Base-by-base conservation (phyloP, 1,140 invertebrate species). In the Drosophila pallidifrons region DNA sequence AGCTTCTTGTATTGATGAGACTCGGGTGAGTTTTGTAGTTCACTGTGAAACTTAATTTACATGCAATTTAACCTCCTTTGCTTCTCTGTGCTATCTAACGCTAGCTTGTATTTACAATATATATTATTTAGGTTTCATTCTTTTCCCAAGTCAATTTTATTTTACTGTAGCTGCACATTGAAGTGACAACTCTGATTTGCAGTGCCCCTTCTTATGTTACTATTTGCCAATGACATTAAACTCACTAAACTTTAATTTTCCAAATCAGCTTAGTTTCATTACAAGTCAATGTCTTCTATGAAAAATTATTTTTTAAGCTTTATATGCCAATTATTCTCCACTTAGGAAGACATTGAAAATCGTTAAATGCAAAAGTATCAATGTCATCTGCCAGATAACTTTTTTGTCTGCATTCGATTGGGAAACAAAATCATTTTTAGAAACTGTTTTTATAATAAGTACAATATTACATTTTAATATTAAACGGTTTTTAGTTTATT, bases 1-100 rank as follows among this genome's bases (percentile, higher is more conserved):
- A 52, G 54, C 51, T 68, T 20, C 64, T 73, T 57, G 55, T 73
- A 73, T 73, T 67, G 70, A 73, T 67, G 70, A 68, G 64, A 59
- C 63, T 66, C 46, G 30, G 52, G 54, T 15, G 54, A 54, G 32
- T 55, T 64, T 38, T 4, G 20, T 25, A 49, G 54, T 43, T 72
- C 51, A n/a, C 41, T 57, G 60, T 43, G 41, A 47, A 45, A 46
- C 61, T 72, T 66, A 65, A 66, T 72, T 72, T 58, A 52, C 67
- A 63, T 60, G 55, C 30, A 64, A 38, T 52, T 52, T 43, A 52
- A 13, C 25, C 1, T 25, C 13, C 32, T 25, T 30, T 38, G 4
- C 16, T 28, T 11, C 51, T 3, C 16, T 10, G 10, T 8, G 11
- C 5, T 15, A 41, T 57, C 20, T 10, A 43, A 10, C 32, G 8